Evolutionary conservation across 2,113 vertebrate genomes (phyloP).

Genomic region (Hepsetus odoe): DNA sequence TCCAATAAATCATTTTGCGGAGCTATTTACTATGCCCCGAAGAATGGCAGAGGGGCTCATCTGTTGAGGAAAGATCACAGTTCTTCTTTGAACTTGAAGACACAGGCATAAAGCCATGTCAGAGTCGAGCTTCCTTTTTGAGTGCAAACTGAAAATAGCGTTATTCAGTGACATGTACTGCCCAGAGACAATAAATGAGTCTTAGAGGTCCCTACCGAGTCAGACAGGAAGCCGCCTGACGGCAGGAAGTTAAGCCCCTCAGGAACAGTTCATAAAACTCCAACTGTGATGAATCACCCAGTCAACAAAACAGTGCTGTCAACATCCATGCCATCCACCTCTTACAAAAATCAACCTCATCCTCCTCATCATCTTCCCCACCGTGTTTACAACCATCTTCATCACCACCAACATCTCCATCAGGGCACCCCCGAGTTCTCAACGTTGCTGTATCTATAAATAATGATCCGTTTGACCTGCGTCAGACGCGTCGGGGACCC

Average conservation of each 20-base stretch:
- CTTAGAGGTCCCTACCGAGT: conserved; percentile 73
- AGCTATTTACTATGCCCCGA: conserved; percentile 68
- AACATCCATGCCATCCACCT: conserved; percentile 14
- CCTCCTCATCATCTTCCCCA: conserved; percentile 45
- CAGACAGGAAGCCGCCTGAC: conserved; percentile 84
- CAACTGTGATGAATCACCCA: conserved; percentile 84
- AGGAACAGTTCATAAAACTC: conserved; percentile 89
- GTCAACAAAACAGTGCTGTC: conserved; percentile 24
- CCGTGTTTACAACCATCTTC: conserved; percentile 20
- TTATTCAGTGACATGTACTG: conserved; percentile 68
- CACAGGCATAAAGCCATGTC: conserved; percentile 69
- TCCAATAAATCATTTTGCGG: conserved; percentile 67
- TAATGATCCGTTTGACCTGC: conserved; percentile 78
- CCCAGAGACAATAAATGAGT: conserved; percentile 76
- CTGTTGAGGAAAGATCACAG: conserved; percentile 58
- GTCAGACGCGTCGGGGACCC: conserved; percentile 80
- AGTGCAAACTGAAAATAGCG: conserved; percentile 43
- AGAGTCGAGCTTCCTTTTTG: conserved; percentile 63
- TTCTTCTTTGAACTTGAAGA: conserved; percentile 72
- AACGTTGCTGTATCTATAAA: conserved; percentile 72
- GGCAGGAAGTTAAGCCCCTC: conserved; percentile 86
- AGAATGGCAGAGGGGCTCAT: conserved; percentile 60
- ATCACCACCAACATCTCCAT: conserved; percentile 38
- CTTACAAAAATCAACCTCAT: background rate
- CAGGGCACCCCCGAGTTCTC: conserved; percentile 17